Evolutionary conservation across 2,113 vertebrate genomes (phyloP).

Genomic region (Litocranius walleri): DNA sequence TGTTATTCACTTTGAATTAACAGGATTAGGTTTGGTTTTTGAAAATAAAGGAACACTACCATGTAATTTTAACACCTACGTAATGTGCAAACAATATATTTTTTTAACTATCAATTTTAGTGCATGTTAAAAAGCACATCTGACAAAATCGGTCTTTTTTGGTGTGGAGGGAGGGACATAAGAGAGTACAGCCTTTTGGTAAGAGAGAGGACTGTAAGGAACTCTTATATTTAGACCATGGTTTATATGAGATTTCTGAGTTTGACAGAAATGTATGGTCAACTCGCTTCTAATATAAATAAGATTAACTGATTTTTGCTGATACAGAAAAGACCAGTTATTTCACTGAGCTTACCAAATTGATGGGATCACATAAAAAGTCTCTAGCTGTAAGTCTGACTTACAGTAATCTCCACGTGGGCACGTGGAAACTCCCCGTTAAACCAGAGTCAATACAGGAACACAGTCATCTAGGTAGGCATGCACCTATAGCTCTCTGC

Average conservation of each 20-base stretch:
- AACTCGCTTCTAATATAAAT: neutral
- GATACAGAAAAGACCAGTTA: neutral
- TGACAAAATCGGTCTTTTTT: slow-evolving; percentile 46
- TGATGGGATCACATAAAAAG: neutral
- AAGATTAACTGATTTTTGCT: neutral
- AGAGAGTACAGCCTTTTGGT: neutral
- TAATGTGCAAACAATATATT: slow-evolving; percentile 83
- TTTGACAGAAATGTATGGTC: neutral
- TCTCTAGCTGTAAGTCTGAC: neutral
- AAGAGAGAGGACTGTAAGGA: slow-evolving; percentile 48
- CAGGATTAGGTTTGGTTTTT: slow-evolving; percentile 91
- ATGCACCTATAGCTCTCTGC: neutral
- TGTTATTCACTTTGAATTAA: slow-evolving; percentile 99
- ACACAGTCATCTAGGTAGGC: neutral
- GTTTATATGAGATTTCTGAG: neutral
- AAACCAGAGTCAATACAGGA: neutral
- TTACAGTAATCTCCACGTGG: neutral
- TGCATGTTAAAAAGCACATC: slow-evolving; percentile 71
- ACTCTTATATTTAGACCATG: neutral
- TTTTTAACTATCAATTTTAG: slow-evolving; percentile 78
- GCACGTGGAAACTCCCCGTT: accelerated
- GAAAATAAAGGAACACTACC: slow-evolving; percentile 84
- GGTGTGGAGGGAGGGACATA: neutral
- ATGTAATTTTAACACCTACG: slow-evolving; percentile 86
- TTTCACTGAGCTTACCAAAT: neutral